phyloP scores from a whole-genome alignment of 2,113 vertebrate species.

The Hiodon tergisus region DNA sequence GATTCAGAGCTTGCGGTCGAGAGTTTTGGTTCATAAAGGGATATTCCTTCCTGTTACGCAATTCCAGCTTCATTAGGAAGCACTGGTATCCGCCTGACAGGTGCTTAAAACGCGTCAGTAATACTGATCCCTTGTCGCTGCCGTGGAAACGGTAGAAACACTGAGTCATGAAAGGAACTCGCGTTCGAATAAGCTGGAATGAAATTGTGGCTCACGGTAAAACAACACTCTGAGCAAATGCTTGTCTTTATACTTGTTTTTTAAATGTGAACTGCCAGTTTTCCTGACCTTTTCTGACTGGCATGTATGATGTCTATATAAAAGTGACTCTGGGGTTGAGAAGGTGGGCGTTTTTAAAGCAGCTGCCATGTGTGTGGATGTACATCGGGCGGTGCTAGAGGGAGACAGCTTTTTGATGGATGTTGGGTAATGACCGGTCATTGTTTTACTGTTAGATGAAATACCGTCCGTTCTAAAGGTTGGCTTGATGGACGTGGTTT shows the following conservation, averaged over 20 bases:
- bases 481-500: too few relatives aligned
- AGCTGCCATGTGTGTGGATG: not conserved
- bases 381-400: too few relatives aligned
- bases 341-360: not conserved
- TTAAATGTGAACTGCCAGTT: not conserved
- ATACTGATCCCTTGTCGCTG: constrained; percentile 22
- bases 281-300: not conserved
- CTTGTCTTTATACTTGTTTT: not conserved
- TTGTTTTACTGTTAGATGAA: too few relatives aligned
- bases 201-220: too few relatives aligned
- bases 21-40: not conserved
- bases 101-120: constrained; percentile 25
- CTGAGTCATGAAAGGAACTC: constrained; percentile 26
- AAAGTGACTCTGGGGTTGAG: not conserved
- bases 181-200: constrained; percentile 18
- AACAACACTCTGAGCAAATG: too few relatives aligned
- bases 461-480: too few relatives aligned
- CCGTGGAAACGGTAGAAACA: constrained; percentile 25
- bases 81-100: constrained; percentile 18
- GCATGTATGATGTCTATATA: not conserved
- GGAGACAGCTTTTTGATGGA: too few relatives aligned
- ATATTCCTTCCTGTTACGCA: constrained; percentile 9
- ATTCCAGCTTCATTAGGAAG: constrained; percentile 25
- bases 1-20: not conserved
- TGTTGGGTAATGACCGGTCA: too few relatives aligned